Evolutionary conservation across 1,140 invertebrate species (phyloP), one percentile per base, ranked within the genome.

Genomic region (Drosophila azteca): DNA sequence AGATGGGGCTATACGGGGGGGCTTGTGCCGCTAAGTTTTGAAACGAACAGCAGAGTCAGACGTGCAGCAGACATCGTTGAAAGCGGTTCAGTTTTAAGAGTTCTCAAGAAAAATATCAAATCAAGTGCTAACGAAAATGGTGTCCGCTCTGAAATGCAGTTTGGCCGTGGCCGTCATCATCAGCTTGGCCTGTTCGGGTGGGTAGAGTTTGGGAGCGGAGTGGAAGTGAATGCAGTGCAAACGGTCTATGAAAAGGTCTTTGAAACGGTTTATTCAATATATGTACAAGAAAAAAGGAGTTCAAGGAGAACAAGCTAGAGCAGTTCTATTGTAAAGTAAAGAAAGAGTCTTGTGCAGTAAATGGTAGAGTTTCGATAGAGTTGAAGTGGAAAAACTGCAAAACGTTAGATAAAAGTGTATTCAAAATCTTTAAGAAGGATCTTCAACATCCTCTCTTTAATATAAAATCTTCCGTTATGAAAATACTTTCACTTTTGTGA

Each of bases 141-240:
- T 91, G 55, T 90, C 82, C 53, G 65, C 72, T 73, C 53, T 84
- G 43, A 91, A 91, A 77, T 84, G 66, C 70, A 71, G 76, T 74
- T 88, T 91, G 81, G 82, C 82, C 76, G 45, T 91, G 70, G 90
- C 90, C 64, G 54, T 90, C 62, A 67, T 91, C 53, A 73, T 90
- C 67, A 77, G 82, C 55, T 45, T 91, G 44, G 85, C 79, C 31
- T 73, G 69, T 61, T 88, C 90, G 67, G 90, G 90, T 91, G 77
- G 62, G 73, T 81, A 62, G 50, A 35, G 50, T 62, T 35, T 60
- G 17, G 13, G 20, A 48, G 26, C 46, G 63, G 39, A 58, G 17
- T 46, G 44, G 7, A 7, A 8, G 29, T 2, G 31, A 31, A 9
- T 46, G 22, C 6, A 22, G 20, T 49, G 5, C 8, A 49, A 49